These are phyloP conservation scores for Drosophila rubida DNA, from an alignment of 2,888 invertebrate genomes.

Conservation along the genomic window DNA sequence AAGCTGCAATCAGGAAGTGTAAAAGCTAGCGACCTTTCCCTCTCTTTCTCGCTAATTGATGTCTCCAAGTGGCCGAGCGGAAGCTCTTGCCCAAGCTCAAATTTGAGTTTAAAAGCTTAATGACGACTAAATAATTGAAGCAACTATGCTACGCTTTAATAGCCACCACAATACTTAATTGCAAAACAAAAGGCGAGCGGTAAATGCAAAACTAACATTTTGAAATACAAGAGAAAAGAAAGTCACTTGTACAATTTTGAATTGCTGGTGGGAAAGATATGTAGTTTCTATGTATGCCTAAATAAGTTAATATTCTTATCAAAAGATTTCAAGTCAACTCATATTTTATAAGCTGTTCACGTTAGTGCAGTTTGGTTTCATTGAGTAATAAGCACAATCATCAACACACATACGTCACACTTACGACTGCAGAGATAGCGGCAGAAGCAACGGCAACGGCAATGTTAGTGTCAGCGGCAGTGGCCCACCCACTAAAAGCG, in stretches of 20 bases:
- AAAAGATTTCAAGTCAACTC: conserved; percentile 2
- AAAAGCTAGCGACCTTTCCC: conserved; percentile 1
- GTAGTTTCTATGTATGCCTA: no score
- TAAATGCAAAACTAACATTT: conserved; percentile 4
- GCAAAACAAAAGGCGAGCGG: conserved; percentile 33
- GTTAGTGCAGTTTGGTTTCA: conserved; percentile 33
- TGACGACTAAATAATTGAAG: conserved; percentile 45
- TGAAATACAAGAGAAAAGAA: conserved; percentile 50
- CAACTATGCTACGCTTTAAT: conserved; percentile 40
- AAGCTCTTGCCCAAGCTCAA: conserved; percentile 16
- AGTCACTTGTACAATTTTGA: conserved; percentile 33
- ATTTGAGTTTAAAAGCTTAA: conserved; percentile 26
- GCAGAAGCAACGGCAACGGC: background rate
- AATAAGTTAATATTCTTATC: conserved; percentile 32
- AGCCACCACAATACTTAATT: conserved; percentile 41
- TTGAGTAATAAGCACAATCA: conserved; percentile 44
- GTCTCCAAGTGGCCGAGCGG: conserved; percentile 10
- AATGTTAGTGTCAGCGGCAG: background rate
- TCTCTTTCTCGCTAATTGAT: background rate
- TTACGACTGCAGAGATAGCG: background rate
- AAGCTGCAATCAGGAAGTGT: conserved; percentile 22
- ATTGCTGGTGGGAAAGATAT: no score
- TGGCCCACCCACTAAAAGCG: conserved; percentile 54
- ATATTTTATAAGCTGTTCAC: conserved; percentile 4
- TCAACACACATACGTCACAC: conserved; percentile 6